Conservation (phyloP, 2,797 vertebrate species). For the Poeciliopsis turneri region DNA sequence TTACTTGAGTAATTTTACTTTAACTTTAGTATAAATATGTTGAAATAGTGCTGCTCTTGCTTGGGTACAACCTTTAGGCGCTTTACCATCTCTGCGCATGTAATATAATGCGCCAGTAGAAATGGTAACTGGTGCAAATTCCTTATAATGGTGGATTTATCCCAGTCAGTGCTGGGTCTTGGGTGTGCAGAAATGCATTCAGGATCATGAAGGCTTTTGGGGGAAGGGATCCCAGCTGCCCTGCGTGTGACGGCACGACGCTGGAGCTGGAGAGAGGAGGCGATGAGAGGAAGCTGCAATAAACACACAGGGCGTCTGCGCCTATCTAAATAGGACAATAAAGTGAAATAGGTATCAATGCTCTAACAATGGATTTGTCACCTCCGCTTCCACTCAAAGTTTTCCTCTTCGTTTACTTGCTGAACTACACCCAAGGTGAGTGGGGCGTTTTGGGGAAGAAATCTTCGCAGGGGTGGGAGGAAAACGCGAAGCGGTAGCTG, state of each 20-base stretch:
- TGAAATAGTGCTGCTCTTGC: too few relatives aligned
- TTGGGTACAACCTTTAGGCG: too few relatives aligned
- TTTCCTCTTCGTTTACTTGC: slow-evolving; percentile 67
- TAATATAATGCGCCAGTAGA: neutral
- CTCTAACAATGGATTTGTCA: slow-evolving; percentile 80
- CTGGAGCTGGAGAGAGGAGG: slow-evolving; percentile 55
- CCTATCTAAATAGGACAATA: slow-evolving; percentile 84
- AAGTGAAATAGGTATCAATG: slow-evolving; percentile 80
- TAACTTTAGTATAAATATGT: too few relatives aligned
- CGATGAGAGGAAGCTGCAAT: slow-evolving; percentile 79
- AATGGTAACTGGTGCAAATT: neutral
- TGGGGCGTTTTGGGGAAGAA: slow-evolving; percentile 28
- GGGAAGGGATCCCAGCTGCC: slow-evolving; percentile 41
- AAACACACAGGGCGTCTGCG: slow-evolving; percentile 85
- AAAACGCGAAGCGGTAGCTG: slow-evolving; percentile 48
- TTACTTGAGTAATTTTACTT: too few relatives aligned
- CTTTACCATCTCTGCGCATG: neutral
- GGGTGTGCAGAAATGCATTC: slow-evolving; percentile 17
- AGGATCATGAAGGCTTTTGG: slow-evolving; percentile 45
- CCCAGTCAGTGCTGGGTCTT: neutral
- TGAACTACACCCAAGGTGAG: slow-evolving; percentile 79
- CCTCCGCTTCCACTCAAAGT: slow-evolving; percentile 75
- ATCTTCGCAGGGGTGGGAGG: slow-evolving; percentile 30
- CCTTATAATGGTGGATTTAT: neutral
- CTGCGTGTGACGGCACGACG: slow-evolving; percentile 81